phyloP scores from a whole-genome alignment of 2,888 invertebrate genomes.

The Resseliella maxima region DNA sequence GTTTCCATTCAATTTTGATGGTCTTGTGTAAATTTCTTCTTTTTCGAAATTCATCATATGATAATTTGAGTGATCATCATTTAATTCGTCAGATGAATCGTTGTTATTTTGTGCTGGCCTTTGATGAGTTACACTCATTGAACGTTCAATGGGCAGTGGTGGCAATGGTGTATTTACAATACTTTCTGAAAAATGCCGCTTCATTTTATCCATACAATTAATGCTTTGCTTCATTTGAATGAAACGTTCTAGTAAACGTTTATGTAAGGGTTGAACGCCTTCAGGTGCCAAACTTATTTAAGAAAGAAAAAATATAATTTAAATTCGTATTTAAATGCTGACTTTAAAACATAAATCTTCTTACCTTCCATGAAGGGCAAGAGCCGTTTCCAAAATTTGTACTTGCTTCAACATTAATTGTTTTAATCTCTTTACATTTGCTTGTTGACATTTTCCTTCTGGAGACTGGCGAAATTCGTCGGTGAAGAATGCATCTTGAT shows the following conservation, averaged over 20 bases:
- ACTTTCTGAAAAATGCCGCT: conserved; percentile 80
- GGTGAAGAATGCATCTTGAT: conserved; percentile 93
- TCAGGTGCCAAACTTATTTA: conserved; percentile 86
- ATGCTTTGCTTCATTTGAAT: conserved; percentile 82
- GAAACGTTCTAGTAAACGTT: conserved; percentile 88
- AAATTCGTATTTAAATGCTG: too few species aligned
- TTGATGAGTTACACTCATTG: conserved; percentile 66
- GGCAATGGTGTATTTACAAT: conserved; percentile 88
- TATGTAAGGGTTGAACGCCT: conserved; percentile 90
- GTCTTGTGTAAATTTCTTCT: conserved; percentile 81
- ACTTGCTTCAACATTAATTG: conserved; percentile 80
- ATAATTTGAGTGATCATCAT: conserved; percentile 51
- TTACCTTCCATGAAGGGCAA: conserved; percentile 86
- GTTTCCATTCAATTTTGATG: conserved; percentile 65
- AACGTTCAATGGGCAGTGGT: conserved; percentile 77
- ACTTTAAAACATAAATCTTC: too few species aligned
- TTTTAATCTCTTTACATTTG: conserved; percentile 73
- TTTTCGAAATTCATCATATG: conserved; percentile 67
- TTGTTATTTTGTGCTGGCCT: conserved; percentile 64
- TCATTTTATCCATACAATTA: conserved; percentile 73
- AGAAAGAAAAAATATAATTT: too few species aligned
- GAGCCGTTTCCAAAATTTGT: conserved; percentile 83
- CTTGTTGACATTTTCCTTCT: conserved; percentile 69
- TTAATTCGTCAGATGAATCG: background rate
- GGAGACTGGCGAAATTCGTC: conserved; percentile 75